phyloP scores from a whole-genome alignment of 2,888 invertebrate genomes.

The Mesochorus sp. region DNA sequence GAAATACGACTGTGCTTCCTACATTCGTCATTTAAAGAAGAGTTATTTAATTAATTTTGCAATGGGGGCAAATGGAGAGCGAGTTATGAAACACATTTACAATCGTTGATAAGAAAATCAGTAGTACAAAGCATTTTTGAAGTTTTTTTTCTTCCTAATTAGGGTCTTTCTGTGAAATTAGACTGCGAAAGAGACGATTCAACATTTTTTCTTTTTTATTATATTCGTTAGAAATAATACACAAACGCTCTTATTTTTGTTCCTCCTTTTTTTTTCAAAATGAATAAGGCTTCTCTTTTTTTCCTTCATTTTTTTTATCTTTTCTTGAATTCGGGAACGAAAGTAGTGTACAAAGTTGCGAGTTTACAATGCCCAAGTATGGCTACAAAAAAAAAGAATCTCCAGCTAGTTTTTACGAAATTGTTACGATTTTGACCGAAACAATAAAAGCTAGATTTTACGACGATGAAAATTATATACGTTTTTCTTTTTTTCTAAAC shows the following conservation, averaged over 20 bases:
- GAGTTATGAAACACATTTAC: constrained; percentile 9
- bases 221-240: constrained; percentile 81
- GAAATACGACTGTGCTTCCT: constrained; percentile 23
- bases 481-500: no score
- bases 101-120: background rate
- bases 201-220: constrained; percentile 80
- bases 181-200: constrained; percentile 65
- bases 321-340: constrained; percentile 36
- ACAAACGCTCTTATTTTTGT: constrained; percentile 72
- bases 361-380: constrained; percentile 34
- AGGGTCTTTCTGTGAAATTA: constrained; percentile 36
- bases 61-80: background rate
- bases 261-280: constrained; percentile 35
- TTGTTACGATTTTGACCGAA: background rate
- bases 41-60: background rate
- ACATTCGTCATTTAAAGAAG: constrained; percentile 20
- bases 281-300: constrained; percentile 35
- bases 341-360: constrained; percentile 25
- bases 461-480: constrained; percentile 3
- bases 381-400: background rate
- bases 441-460: constrained; percentile 10
- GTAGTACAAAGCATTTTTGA: constrained; percentile 25
- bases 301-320: constrained; percentile 18
- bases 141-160: background rate
- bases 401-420: background rate